Evolutionary conservation across 2,113 vertebrate genomes (phyloP), one percentile per base, ranked within the genome.

Genomic region (Zosterops lateralis): DNA sequence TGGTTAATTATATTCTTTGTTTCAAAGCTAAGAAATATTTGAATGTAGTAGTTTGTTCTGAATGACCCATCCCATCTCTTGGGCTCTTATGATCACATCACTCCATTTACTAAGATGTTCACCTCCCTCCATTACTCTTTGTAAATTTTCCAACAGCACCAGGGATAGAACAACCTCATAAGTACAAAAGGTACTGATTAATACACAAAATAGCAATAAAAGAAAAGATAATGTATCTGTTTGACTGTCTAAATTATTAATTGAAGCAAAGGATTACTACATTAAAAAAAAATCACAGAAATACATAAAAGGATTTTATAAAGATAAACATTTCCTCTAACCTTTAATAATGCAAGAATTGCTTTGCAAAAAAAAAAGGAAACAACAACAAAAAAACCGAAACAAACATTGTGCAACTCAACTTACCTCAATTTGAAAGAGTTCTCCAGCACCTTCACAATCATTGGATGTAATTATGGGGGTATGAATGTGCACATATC

Each of bases 391-490:
- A 10, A 29, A 58, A 77, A 88, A 66, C 45, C 3, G 3, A 64
- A 86, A 26, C 22, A 75, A 76, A 66, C 29, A 45, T 84, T 7
- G 54, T 1, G 4, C 42, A 83, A 42, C 3, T 3, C 17, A 95
- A 91, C 98, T 97, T 96, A 99, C 99, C 97, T 98, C 96, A 28
- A 99, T 95, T 67, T 98, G 98, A 94, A 99, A 99, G 47, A 99
- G 98, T 25, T 99, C 99, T 14, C 99, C 99, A 36, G 98, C 99
- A 15, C 99, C 99, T 96, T 99, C 99, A 71, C 99, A 99, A 95
- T 99, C 99, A 83, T 99, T 99, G 51, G 99, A 99, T n/a, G 99
- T 99, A 96, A 99, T 99, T 71, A 99, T 54, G 21, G 99, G 99
- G 17, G 99, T 99, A 96, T 99, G 99, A 94, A 99, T 98, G 72